Base-by-base conservation (phyloP, 2,113 vertebrate species). In the Rhinoptilus africanus region DNA sequence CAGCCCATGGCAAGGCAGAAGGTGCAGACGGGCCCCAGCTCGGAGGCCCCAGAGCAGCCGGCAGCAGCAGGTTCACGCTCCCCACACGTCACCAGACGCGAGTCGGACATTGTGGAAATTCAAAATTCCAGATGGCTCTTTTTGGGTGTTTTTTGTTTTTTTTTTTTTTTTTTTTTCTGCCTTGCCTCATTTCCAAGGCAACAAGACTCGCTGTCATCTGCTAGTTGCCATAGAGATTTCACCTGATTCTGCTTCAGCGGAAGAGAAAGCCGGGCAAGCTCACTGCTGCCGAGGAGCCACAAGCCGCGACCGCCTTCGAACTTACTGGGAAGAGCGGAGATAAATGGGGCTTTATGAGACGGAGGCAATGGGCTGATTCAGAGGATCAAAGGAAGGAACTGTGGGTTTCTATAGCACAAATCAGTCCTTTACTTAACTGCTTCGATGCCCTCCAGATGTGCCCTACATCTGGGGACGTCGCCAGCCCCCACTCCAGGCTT, bases 151-250 rank as follows among this genome's bases (percentile, higher is more conserved):
- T n/a, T n/a, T n/a, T n/a, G n/a, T n/a, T n/a, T n/a, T n/a, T n/a
- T n/a, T n/a, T n/a, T n/a, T n/a, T n/a, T n/a, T n/a, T n/a, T n/a
- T n/a, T n/a, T 78, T 90, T 32, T 54, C 27, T 57, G 56, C 91
- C 96, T 92, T 73, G 94, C 93, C 96, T 88, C 67, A 96, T 98
- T 97, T 95, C 98, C 97, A 98, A 98, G 97, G 97, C 96, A 98
- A 98, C 98, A 45, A 82, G 73, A 96, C 97, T 97, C 95, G 37
- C 93, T 95, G 96, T 98, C 98, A 97, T 97, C 97, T 96, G 94
- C 94, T 60, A 56, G 98, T 98, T 98, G 97, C 98, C 98, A 98
- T 98, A 97, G 97, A 53, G 94, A 98, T 97, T 97, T 96, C 87
- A 97, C 97, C 97, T 98, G 98, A 98, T 97, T 97, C 95, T 82